Evolutionary conservation across 1,140 invertebrate species (phyloP).

Genomic region (Drosophila albomicans): DNA sequence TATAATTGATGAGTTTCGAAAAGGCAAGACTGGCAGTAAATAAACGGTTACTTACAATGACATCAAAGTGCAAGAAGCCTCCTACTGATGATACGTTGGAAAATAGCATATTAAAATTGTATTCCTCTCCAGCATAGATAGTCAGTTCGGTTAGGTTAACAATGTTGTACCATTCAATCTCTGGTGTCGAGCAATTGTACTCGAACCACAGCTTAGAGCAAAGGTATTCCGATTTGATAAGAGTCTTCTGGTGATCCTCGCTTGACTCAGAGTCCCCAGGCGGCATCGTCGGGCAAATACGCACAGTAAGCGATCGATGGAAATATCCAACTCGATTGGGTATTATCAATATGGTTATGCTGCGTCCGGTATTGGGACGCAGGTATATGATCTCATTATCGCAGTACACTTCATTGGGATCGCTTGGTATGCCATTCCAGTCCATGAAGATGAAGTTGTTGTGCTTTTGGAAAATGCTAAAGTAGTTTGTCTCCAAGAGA

Average conservation of each 20-base stretch:
- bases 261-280: neutral
- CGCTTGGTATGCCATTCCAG: slow-evolving; percentile 75
- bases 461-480: slow-evolving; percentile 64
- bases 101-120: slow-evolving; percentile 68
- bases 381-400: slow-evolving; percentile 76
- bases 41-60: slow-evolving; percentile 59
- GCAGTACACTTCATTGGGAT: slow-evolving; percentile 70
- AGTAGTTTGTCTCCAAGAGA: slow-evolving; percentile 65
- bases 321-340: slow-evolving; percentile 69
- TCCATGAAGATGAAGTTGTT: slow-evolving; percentile 76
- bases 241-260: slow-evolving; percentile 33
- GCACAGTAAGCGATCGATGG: slow-evolving; percentile 62
- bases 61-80: slow-evolving; percentile 72
- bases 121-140: slow-evolving; percentile 69
- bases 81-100: slow-evolving; percentile 51
- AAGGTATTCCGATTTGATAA: slow-evolving; percentile 61
- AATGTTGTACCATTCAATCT: slow-evolving; percentile 55
- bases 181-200: slow-evolving; percentile 69
- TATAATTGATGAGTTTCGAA: neutral
- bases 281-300: slow-evolving; percentile 62
- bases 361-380: slow-evolving; percentile 72
- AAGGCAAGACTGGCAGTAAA: neutral
- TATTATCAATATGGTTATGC: slow-evolving; percentile 67
- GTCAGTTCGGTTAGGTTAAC: slow-evolving; percentile 47
- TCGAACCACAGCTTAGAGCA: slow-evolving; percentile 72